Conservation (phyloP, 2,888 invertebrate species). For the Lasioglossum marginatum region DNA sequence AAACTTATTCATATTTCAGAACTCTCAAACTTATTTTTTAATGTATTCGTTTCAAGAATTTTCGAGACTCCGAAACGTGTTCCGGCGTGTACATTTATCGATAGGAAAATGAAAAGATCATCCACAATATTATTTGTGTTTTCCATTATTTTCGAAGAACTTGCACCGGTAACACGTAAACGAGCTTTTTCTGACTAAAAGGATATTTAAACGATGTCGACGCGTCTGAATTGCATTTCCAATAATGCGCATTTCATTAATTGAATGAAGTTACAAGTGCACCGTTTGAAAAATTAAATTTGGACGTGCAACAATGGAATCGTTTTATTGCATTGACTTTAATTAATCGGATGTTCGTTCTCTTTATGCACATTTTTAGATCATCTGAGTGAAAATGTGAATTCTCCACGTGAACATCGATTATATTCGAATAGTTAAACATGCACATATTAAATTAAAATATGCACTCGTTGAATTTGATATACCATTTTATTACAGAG, state of each 20-base stretch:
- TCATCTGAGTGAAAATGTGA: not conserved
- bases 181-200: not conserved
- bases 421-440: not conserved
- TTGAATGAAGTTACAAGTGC: not conserved
- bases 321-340: not conserved
- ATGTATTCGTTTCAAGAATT: not conserved
- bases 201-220: not conserved
- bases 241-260: slow-evolving; percentile 2
- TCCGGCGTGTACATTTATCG: not conserved
- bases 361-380: not conserved
- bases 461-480: not conserved
- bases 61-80: not conserved
- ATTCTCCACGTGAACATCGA: not conserved
- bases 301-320: not conserved
- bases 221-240: not conserved
- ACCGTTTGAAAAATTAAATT: not conserved
- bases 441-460: not conserved
- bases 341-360: not conserved
- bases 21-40: not conserved
- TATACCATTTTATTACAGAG: not conserved
- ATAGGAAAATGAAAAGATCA: not conserved
- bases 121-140: not conserved
- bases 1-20: not conserved
- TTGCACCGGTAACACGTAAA: not conserved
- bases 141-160: not conserved